phyloP scores from a whole-genome alignment of 2,797 vertebrate genomes.

The Chloroceryle inda region DNA sequence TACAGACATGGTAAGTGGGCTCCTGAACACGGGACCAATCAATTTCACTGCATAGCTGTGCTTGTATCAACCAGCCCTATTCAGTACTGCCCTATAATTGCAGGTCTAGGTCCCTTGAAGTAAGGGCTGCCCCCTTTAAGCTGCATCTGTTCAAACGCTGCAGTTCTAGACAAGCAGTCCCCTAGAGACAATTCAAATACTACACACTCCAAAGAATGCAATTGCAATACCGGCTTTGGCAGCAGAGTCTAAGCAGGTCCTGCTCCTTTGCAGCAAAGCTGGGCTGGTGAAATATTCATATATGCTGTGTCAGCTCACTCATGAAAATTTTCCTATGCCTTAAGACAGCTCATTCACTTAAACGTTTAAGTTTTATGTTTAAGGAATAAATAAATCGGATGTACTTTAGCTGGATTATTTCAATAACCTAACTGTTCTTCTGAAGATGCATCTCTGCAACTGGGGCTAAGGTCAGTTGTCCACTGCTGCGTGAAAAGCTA shows the following conservation, averaged over 20 bases:
- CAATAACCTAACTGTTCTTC: neutral
- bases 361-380: neutral
- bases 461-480: neutral
- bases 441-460: neutral
- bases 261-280: neutral
- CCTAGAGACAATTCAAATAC: neutral
- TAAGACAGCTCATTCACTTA: too few relatives aligned
- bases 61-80: neutral
- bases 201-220: neutral
- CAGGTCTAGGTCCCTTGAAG: neutral
- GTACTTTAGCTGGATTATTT: neutral
- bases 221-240: neutral
- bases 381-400: neutral
- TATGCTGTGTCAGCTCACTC: neutral
- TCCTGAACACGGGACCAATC: neutral
- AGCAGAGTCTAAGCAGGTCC: neutral
- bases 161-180: neutral
- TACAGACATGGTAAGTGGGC: conserved; percentile 72
- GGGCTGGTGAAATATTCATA: neutral
- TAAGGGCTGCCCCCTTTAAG: neutral
- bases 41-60: neutral
- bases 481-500: neutral
- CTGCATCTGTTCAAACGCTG: neutral
- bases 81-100: neutral
- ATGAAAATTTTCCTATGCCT: neutral